Base-by-base conservation (phyloP, 2,113 vertebrate genomes). In the Chionodraco myersi region DNA sequence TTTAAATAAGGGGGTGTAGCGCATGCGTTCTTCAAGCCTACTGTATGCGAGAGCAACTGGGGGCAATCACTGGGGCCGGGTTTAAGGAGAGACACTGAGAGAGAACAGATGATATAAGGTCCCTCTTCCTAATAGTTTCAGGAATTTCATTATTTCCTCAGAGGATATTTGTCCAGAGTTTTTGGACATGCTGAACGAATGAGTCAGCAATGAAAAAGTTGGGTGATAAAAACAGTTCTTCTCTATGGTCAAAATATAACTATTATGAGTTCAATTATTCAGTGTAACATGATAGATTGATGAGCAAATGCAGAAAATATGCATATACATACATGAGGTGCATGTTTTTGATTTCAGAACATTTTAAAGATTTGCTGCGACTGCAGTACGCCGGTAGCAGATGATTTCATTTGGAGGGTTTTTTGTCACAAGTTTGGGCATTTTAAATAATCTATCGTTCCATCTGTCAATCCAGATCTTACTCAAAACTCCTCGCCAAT, bases 61-160 rank as follows among this genome's bases (percentile, higher is more conserved):
- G 71, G 56, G 79, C 77, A 83, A 60, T 82, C 34, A 51, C 74
- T 76, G 59, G 64, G 85, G 78, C 75, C 77, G 74, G 72, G 86
- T 83, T 63, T 45, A 77, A 80, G 21, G 61, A 63, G 14, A 64
- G 62, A 80, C 67, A 65, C 64, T 65, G 72, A 76, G 72, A 71
- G 68, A 86, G 72, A 85, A 59, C 80, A 90, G 77, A 92, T 93
- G 85, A 93, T 92, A 92, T 88, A 91, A 92, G 89, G 86, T 91
- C 91, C 78, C 85, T 89, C 82, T 90, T 92, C 84, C 72, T 92
- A 93, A 93, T 92, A 87, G 94, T 94, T 94, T 95, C 86, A 92
- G 90, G 93, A 94, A 95, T 94, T 93, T 95, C 81, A 93, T 94
- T 92, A 93, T 94, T 93, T 95, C 91, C 92, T 92, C 72, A 71